These are phyloP conservation scores for Mimumesa dahlbomi DNA, from an alignment of 2,888 invertebrate species.

Conservation along the genomic window DNA sequence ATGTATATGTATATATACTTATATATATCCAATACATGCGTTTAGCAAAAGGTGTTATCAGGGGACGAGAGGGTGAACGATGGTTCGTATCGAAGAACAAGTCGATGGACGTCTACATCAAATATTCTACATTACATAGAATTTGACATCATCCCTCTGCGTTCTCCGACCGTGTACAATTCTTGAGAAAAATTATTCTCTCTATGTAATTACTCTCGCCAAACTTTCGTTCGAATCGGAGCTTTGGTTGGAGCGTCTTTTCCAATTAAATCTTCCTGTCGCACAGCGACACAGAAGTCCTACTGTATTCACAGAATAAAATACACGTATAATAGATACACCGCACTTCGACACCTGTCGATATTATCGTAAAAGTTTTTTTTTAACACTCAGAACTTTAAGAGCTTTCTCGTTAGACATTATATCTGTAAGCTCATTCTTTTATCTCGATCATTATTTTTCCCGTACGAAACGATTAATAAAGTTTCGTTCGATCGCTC, in stretches of 20 bases:
- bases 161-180: constrained; percentile 58
- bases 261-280: constrained; percentile 58
- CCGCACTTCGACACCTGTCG: constrained; percentile 59
- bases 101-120: constrained; percentile 54
- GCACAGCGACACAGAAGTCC: constrained; percentile 66
- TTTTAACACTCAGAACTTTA: constrained; percentile 55
- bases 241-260: constrained; percentile 60
- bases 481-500: constrained; percentile 51
- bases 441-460: constrained; percentile 29
- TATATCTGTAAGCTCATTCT: constrained; percentile 57
- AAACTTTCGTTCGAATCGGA: constrained; percentile 54
- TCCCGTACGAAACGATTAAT: constrained; percentile 48
- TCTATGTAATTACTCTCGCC: constrained; percentile 49
- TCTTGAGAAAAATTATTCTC: constrained; percentile 45
- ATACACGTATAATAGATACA: constrained; percentile 65
- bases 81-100: constrained; percentile 55
- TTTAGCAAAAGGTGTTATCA: constrained; percentile 60
- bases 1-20: too few species aligned
- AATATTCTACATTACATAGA: constrained; percentile 60
- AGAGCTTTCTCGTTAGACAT: constrained; percentile 48
- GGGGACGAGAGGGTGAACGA: constrained; percentile 54
- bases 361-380: constrained; percentile 61
- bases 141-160: constrained; percentile 37
- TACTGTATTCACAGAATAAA: constrained; percentile 67
- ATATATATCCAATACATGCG: constrained; percentile 53